Percentiles rank a stretch among this genome's conserved stretches.
Evolutionary conservation across 2,113 vertebrate species (phyloP).

Genomic region (Psammodynastes pulverulentus): DNA sequence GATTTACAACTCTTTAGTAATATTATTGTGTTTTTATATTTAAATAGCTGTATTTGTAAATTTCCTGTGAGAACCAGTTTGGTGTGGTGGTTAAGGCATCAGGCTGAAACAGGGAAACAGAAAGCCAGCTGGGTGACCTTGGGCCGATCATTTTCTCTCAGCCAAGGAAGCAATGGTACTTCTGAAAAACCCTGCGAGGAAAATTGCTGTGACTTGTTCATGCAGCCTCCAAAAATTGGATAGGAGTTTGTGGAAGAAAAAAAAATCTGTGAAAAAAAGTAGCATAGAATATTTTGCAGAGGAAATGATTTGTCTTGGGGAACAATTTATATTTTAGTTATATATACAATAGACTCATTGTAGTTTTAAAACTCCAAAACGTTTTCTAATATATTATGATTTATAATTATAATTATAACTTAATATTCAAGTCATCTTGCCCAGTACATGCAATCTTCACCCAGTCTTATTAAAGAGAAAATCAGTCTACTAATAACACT

Average conservation of each 20-base stretch:
- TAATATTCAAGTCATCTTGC: not conserved
- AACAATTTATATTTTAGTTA: not conserved
- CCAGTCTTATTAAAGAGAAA: not conserved
- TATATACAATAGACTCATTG: not conserved
- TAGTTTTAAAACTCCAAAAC: conserved; percentile 8
- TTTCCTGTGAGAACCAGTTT: not conserved
- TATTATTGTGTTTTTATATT: not conserved
- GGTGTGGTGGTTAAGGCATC: not conserved
- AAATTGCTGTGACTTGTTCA: not conserved
- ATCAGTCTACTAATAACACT: not conserved
- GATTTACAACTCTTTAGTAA: not conserved
- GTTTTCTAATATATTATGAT: not conserved
- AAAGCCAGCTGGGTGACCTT: not conserved
- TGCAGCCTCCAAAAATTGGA: not conserved
- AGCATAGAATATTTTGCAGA: not conserved
- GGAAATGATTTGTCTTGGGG: not conserved
- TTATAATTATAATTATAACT: not conserved
- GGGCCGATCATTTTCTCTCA: not conserved
- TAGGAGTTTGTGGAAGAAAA: not conserved
- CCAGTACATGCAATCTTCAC: not conserved
- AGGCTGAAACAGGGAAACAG: not conserved
- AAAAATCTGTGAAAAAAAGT: not conserved
- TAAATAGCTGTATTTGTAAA: not conserved
- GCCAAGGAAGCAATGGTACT: not conserved
- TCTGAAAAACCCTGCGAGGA: not conserved